Evolutionary conservation across 2,888 invertebrate genomes (phyloP).

Genomic region (Noctuana brunneofusca): DNA sequence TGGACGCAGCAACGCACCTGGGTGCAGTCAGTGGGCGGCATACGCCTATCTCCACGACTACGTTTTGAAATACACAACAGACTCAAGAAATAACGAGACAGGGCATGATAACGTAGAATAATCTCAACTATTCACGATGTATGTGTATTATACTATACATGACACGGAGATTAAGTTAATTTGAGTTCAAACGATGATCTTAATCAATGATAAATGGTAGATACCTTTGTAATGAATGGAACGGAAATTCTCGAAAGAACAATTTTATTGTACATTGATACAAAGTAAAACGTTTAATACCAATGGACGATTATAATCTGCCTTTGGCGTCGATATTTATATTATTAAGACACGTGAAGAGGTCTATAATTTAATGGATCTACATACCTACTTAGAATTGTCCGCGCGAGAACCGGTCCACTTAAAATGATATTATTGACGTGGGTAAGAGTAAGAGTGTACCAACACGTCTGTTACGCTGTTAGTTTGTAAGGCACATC

Average conservation of each 20-base stretch:
- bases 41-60: constrained; percentile 57
- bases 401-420: constrained; percentile 68
- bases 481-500: constrained; percentile 26
- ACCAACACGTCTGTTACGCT: constrained; percentile 38
- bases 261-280: not conserved
- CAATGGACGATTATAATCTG: not conserved
- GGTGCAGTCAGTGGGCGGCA: constrained; percentile 70
- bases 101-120: constrained; percentile 43
- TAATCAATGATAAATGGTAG: not conserved
- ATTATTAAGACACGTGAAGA: constrained; percentile 42
- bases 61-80: constrained; percentile 55
- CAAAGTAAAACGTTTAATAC: not conserved
- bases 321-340: not conserved
- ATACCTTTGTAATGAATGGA: not conserved
- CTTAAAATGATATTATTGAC: constrained; percentile 72
- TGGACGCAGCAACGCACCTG: constrained; percentile 58
- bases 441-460: constrained; percentile 53
- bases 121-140: constrained; percentile 4
- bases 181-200: not conserved
- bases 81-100: constrained; percentile 55
- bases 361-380: constrained; percentile 56
- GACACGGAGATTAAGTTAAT: not conserved
- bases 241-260: not conserved
- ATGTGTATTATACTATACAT: not conserved
- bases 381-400: constrained; percentile 52